These are phyloP conservation scores for Alcis repandata DNA, from an alignment of 2,888 invertebrate species.

Conservation along the genomic window DNA sequence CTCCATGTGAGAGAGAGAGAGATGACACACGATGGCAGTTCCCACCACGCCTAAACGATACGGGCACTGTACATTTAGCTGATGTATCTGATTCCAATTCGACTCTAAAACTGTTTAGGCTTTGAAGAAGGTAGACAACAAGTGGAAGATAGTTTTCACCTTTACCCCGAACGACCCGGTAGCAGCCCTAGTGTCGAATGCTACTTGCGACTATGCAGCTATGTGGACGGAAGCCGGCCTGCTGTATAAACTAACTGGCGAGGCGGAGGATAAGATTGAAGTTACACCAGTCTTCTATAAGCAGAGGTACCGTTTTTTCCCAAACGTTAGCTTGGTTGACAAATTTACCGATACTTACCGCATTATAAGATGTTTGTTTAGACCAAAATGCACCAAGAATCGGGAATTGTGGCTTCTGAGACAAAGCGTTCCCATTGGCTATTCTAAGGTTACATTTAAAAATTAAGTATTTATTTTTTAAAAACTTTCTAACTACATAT, in stretches of 20 bases:
- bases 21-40: no score
- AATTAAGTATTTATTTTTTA: no score
- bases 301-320: conserved; percentile 62
- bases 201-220: conserved; percentile 64
- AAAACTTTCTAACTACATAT: no score
- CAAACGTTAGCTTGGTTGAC: not conserved
- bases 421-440: no score
- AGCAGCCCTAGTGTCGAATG: conserved; percentile 65
- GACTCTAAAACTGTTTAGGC: conserved; percentile 57
- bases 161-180: conserved; percentile 59
- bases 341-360: no score
- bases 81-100: not conserved
- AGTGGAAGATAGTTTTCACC: conserved; percentile 72
- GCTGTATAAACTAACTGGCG: conserved; percentile 67
- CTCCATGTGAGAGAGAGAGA: no score
- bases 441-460: no score
- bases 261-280: conserved; percentile 68
- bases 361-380: no score
- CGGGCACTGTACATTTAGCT: no score
- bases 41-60: no score
- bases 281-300: conserved; percentile 67
- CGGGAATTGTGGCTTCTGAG: no score
- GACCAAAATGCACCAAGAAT: no score
- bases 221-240: conserved; percentile 71
- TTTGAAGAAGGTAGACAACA: conserved; percentile 68